Conservation (phyloP, 2,113 vertebrate genomes). For the Sinocyclocheilus grahami region DNA sequence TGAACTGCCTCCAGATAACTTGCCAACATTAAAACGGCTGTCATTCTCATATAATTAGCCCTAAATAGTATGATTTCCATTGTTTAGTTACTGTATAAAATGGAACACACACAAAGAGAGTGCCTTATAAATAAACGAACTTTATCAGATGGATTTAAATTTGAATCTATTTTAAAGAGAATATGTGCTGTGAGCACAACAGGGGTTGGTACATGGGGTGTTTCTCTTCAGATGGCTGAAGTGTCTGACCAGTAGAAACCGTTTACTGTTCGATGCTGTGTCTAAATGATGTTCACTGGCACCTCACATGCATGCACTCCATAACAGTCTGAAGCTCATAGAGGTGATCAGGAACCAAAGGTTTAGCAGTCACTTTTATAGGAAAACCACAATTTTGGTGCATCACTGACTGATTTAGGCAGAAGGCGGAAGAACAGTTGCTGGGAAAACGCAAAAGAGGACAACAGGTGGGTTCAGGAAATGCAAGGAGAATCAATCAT, state of each 20-base stretch:
- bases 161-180: neutral
- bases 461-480: constrained; percentile 31
- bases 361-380: neutral
- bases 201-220: neutral
- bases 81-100: neutral
- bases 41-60: neutral
- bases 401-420: constrained; percentile 2
- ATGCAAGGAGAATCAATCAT: too few relatives aligned
- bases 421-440: constrained; percentile 1
- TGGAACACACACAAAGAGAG: neutral
- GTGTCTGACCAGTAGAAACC: neutral
- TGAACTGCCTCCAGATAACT: neutral
- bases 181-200: neutral
- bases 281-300: neutral
- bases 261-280: neutral
- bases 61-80: neutral
- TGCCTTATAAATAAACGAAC: constrained; percentile 3
- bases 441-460: constrained; percentile 3
- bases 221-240: neutral
- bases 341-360: neutral
- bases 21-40: neutral
- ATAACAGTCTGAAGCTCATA: neutral
- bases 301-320: neutral
- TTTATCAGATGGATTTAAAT: neutral
- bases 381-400: neutral